A percentile compares a stretch with the other conserved stretches of the same genome.
Evolutionary conservation across 2,888 invertebrate genomes (phyloP).

Genomic region (Germaria angustata): DNA sequence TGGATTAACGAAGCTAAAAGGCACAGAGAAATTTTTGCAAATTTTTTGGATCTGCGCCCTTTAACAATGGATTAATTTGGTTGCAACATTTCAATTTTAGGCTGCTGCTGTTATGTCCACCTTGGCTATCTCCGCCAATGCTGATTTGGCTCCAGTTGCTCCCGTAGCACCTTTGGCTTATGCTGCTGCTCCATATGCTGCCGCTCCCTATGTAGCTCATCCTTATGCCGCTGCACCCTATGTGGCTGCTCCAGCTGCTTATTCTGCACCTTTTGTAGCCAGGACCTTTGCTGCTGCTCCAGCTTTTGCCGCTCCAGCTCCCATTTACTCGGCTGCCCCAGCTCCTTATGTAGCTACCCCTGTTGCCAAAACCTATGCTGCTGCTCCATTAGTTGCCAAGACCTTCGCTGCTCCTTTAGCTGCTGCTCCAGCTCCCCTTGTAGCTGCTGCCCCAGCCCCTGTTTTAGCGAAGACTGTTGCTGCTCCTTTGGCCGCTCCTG

Average conservation of each 20-base stretch:
- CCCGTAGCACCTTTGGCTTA: conserved; percentile 63
- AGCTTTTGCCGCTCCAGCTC: conserved; percentile 69
- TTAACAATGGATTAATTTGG: conserved; percentile 14
- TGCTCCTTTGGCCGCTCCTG: conserved; percentile 61
- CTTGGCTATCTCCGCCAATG: conserved; percentile 77
- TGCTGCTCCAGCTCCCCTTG: conserved; percentile 68
- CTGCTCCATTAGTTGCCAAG: conserved; percentile 71
- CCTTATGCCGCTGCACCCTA: conserved; percentile 65
- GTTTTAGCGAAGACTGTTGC: conserved; percentile 69
- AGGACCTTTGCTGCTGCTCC: conserved; percentile 67
- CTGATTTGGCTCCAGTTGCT: conserved; percentile 73
- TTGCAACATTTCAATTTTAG: conserved; percentile 68
- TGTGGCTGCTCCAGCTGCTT: conserved; percentile 67
- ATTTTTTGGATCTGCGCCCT: background rate
- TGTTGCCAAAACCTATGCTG: conserved; percentile 67
- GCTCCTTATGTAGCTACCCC: conserved; percentile 65
- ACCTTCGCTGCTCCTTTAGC: conserved; percentile 68
- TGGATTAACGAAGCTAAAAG: conserved; percentile 21
- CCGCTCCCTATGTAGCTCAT: conserved; percentile 65
- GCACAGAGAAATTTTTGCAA: background rate
- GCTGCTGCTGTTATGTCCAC: conserved; percentile 78
- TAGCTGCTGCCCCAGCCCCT: conserved; percentile 68
- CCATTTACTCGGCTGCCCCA: conserved; percentile 67
- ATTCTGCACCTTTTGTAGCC: conserved; percentile 66
- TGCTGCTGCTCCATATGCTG: conserved; percentile 64